These are phyloP conservation scores for Bradypus variegatus DNA, from an alignment of 2,797 vertebrate genomes.

Conservation along the genomic window DNA sequence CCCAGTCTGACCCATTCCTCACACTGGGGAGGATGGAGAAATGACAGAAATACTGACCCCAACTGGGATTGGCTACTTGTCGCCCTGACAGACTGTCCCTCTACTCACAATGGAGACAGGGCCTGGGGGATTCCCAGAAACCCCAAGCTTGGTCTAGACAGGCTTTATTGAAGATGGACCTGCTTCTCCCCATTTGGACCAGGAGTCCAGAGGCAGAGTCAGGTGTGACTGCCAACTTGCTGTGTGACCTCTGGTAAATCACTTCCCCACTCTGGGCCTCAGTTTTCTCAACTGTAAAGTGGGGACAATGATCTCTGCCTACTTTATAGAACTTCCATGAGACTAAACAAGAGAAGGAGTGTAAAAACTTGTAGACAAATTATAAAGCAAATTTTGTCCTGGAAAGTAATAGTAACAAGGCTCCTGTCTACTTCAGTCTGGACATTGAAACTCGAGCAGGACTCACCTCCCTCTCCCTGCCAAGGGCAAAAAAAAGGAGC, in stretches of 20 bases:
- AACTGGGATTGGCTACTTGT: neutral
- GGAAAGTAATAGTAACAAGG: neutral
- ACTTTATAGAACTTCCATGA: neutral
- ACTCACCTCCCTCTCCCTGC: neutral
- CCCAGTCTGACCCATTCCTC: too few relatives aligned
- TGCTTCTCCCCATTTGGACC: neutral
- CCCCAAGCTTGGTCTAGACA: neutral
- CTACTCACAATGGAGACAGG: neutral
- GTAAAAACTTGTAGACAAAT: neutral
- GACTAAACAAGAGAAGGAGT: neutral
- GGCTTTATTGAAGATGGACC: neutral
- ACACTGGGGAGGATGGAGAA: neutral
- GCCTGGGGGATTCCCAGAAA: neutral
- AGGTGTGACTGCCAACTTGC: neutral
- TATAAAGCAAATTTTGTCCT: neutral
- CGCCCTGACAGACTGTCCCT: neutral
- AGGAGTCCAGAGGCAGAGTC: neutral
- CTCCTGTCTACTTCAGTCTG: neutral
- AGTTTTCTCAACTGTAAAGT: neutral
- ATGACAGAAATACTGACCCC: neutral
- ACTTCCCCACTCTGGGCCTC: neutral
- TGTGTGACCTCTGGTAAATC: neutral
- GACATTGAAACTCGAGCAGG: neutral
- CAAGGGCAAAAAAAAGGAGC: neutral
- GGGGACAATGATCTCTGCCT: neutral